Conservation (phyloP, 1,140 invertebrate genomes). For the Pseudachorutes palmiensis region DNA sequence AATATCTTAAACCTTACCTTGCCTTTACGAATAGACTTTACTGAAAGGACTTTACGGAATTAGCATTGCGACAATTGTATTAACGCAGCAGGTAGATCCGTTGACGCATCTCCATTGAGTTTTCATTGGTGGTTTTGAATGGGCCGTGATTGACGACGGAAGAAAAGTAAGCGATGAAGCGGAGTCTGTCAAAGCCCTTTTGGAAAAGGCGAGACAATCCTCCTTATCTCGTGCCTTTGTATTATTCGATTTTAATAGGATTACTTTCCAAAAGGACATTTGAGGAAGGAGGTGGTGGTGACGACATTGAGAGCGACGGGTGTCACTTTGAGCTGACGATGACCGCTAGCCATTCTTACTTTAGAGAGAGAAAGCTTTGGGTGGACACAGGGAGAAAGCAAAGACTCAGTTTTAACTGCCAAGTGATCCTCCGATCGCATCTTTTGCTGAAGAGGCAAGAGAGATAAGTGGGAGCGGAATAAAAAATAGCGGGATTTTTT, state of each 20-base stretch:
- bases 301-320: background rate
- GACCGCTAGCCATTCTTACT: background rate
- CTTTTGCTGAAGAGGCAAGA: slow-evolving; percentile 9
- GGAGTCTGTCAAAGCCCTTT: no score
- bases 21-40: no score
- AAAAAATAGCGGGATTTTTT: background rate
- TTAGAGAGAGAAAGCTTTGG: background rate
- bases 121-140: slow-evolving; percentile 1
- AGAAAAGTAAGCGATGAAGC: background rate
- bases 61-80: no score
- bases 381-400: background rate
- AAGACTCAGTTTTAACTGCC: background rate
- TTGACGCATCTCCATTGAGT: no score
- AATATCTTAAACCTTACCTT: background rate
- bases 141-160: background rate
- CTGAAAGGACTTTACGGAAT: no score
- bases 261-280: background rate
- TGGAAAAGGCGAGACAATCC: background rate
- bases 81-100: no score
- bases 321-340: slow-evolving; percentile 12
- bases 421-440: background rate
- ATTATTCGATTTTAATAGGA: slow-evolving; percentile 7
- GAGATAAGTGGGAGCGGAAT: background rate
- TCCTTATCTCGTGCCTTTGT: background rate
- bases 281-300: background rate